phyloP scores from a whole-genome alignment of 2,113 vertebrate species.

The Semnornis frantzii region DNA sequence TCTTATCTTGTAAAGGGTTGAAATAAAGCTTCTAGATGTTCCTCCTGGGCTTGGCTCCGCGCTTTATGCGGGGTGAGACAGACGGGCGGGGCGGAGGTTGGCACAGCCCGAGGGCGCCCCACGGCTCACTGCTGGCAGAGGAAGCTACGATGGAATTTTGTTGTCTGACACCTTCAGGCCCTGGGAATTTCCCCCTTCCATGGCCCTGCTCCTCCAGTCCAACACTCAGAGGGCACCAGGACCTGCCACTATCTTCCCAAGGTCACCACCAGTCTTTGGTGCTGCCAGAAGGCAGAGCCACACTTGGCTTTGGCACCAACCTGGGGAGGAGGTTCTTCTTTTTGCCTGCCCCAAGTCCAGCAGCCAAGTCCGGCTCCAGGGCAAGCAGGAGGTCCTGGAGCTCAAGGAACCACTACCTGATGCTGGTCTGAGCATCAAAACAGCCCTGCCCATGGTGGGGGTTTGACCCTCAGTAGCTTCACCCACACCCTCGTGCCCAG shows the following conservation, averaged over 20 bases:
- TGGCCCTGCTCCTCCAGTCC: not conserved
- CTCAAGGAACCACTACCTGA: too few relatives aligned
- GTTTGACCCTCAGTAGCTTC: too few relatives aligned
- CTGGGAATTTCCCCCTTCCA: accelerated
- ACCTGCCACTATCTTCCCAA: not conserved
- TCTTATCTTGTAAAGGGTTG: slow-evolving; percentile 73
- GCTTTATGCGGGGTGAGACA: not conserved
- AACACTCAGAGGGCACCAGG: not conserved
- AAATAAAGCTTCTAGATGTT: slow-evolving; percentile 80
- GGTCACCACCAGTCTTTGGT: not conserved
- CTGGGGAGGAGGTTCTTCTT: too few relatives aligned
- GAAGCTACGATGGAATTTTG: accelerated
- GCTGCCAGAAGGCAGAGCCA: not conserved
- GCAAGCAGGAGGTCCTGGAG: too few relatives aligned
- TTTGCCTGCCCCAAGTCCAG: too few relatives aligned
- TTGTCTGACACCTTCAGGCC: accelerated
- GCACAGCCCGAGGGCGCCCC: accelerated
- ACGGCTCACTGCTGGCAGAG: accelerated
- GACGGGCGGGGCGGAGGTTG: accelerated
- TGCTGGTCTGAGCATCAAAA: too few relatives aligned
- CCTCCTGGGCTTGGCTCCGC: not conserved
- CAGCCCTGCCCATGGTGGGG: too few relatives aligned
- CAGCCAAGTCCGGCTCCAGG: too few relatives aligned
- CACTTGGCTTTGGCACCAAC: not conserved
- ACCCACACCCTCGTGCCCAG: too few relatives aligned